Percentiles rank a stretch among this genome's conserved stretches.
These are phyloP conservation scores for Antrozous pallidus DNA, from an alignment of 2,797 vertebrate species.

Conservation along the genomic window DNA sequence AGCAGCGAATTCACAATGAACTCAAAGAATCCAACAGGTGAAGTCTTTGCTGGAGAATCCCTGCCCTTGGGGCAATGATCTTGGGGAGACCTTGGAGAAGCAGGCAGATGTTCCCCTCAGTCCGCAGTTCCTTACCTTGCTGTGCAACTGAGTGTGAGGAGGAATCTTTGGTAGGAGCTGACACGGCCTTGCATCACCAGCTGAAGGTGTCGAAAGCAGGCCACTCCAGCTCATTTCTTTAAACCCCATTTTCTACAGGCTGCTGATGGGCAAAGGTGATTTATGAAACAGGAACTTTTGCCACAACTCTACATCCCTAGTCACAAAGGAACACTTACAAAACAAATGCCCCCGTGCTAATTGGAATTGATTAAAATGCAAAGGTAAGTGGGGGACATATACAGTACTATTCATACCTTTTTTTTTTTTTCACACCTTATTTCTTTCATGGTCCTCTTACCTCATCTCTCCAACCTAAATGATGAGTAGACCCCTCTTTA, in stretches of 20 bases:
- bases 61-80: background rate
- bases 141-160: background rate
- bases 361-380: background rate
- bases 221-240: background rate
- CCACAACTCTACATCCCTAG: background rate
- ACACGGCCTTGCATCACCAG: background rate
- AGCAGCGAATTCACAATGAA: background rate
- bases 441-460: background rate
- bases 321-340: conserved; percentile 41
- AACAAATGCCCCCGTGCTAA: background rate
- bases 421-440: background rate
- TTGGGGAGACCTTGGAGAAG: background rate
- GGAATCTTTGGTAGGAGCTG: background rate
- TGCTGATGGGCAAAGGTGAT: conserved; percentile 20
- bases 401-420: background rate
- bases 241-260: background rate
- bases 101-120: background rate
- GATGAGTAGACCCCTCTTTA: background rate
- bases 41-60: background rate
- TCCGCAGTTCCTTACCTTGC: background rate
- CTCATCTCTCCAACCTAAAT: background rate
- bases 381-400: background rate
- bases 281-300: conserved; percentile 73
- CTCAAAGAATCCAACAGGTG: too few species aligned
- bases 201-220: conserved; percentile 42